Base-by-base conservation (phyloP, 1,140 invertebrate species). In the Drosophila sucinea region DNA sequence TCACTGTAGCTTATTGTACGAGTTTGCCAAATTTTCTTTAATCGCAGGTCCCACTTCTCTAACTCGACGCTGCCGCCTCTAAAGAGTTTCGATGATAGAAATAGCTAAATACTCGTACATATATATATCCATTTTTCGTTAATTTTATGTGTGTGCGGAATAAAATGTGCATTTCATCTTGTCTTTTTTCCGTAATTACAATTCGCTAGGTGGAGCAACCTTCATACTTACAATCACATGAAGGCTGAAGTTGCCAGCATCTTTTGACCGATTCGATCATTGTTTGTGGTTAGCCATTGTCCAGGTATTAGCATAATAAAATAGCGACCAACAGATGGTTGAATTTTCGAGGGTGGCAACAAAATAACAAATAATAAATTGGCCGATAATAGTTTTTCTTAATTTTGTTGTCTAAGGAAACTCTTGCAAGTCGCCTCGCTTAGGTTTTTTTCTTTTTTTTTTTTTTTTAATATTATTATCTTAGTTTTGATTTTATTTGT, bases 131-230 rank as follows among this genome's bases (percentile, higher is more conserved):
- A 7, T 38, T 4, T 27, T 57, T 55, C 17, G 17, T 17, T 17
- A 17, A 3, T 44, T 65, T 55, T 60, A 3, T 44, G 40, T 29
- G 6, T 61, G 33, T 60, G 5, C 0, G 40, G 38, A 73, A 81
- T 81, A 70, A 85, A 80, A 75, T 77, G 23, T 80, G 77, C 77
- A 85, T 71, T 85, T 85, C 72, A 84, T 84, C 44, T 69, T 44
- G 38, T 76, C 23, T 23, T 23, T 23, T 71, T 74, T 79, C 29
- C 54, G 57, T 63, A 29, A 57, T 61, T 54, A 38, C 35, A 11
- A 38, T 38, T 35, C 10, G 47, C 40, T 44, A 32, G 56, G 4
- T 7, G 5, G 23, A n/a, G 17, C 35, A 70, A 61, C 77, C 70
- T 79, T 79, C 63, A 38, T 38, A 38, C 35, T 38, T 38, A 11